A percentile compares a stretch with the other conserved stretches of the same genome.
These are phyloP conservation scores for Eudasyphora cyanicolor DNA, from an alignment of 2,888 invertebrate genomes.

Conservation along the genomic window DNA sequence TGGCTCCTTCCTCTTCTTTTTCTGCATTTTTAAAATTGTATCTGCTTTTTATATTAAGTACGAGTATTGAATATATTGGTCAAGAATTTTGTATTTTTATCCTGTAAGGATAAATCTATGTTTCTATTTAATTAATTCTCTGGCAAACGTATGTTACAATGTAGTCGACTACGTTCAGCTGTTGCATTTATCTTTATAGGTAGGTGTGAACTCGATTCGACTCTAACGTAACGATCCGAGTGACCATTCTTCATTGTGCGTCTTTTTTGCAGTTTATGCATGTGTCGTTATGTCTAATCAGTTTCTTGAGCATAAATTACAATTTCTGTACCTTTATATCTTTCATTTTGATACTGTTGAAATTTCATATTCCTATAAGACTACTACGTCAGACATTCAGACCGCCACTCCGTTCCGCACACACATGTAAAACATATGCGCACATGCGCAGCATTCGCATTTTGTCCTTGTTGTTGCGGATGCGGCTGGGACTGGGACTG, in stretches of 20 bases:
- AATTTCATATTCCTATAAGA: slow-evolving; percentile 28
- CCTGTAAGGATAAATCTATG: too few species aligned
- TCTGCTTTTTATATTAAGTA: too few species aligned
- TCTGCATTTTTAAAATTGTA: too few species aligned
- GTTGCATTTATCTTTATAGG: too few species aligned
- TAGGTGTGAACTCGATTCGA: neutral
- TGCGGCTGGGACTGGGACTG: too few species aligned
- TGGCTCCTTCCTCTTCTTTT: too few species aligned
- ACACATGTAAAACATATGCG: neutral
- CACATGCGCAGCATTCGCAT: slow-evolving; percentile 29
- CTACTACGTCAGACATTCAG: slow-evolving; percentile 8
- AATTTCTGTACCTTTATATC: slow-evolving; percentile 49
- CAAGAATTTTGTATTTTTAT: too few species aligned
- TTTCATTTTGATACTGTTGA: slow-evolving; percentile 12
- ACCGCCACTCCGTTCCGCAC: neutral
- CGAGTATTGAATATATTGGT: too few species aligned
- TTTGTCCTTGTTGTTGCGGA: neutral
- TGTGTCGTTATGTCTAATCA: slow-evolving; percentile 62
- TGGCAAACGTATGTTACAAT: too few species aligned
- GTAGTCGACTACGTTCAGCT: too few species aligned
- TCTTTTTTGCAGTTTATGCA: neutral
- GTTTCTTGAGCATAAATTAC: slow-evolving; percentile 63
- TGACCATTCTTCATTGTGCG: neutral
- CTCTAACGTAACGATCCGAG: too few species aligned
- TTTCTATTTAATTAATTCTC: too few species aligned